Evolutionary conservation across 2,797 vertebrate genomes (phyloP).

Genomic region (Rousettus madagascariensis): DNA sequence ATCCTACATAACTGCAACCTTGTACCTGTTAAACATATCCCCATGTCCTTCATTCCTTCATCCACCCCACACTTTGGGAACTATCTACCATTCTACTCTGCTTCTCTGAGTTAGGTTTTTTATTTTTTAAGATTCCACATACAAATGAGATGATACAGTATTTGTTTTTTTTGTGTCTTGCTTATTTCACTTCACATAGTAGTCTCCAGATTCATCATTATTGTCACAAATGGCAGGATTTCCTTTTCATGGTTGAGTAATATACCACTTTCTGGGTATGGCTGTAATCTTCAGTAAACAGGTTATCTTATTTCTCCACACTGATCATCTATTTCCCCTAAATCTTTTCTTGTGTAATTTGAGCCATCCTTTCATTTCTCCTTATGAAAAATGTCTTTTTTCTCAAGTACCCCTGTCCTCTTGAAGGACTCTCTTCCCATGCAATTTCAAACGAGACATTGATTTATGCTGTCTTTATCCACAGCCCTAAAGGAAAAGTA

Average conservation of each 20-base stretch:
- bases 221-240: not conserved
- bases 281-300: not conserved
- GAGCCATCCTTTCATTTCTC: not conserved
- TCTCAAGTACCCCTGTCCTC: not conserved
- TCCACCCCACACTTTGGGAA: not conserved
- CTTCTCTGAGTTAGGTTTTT: not conserved
- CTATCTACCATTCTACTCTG: not conserved
- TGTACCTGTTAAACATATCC: not conserved
- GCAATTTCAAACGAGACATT: conserved; percentile 17
- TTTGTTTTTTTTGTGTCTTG: not conserved
- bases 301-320: not conserved
- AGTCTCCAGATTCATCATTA: not conserved
- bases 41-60: not conserved
- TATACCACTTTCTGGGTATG: not conserved
- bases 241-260: not conserved
- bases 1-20: not conserved
- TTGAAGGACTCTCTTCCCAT: not conserved
- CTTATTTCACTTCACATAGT: not conserved
- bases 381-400: not conserved
- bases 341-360: not conserved
- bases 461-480: conserved; percentile 4
- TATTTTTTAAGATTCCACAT: not conserved
- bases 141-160: not conserved
- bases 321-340: not conserved
- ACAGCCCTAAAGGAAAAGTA: not conserved